Base-by-base conservation (phyloP, 2,113 vertebrate species). In the Platycercus adscitus region DNA sequence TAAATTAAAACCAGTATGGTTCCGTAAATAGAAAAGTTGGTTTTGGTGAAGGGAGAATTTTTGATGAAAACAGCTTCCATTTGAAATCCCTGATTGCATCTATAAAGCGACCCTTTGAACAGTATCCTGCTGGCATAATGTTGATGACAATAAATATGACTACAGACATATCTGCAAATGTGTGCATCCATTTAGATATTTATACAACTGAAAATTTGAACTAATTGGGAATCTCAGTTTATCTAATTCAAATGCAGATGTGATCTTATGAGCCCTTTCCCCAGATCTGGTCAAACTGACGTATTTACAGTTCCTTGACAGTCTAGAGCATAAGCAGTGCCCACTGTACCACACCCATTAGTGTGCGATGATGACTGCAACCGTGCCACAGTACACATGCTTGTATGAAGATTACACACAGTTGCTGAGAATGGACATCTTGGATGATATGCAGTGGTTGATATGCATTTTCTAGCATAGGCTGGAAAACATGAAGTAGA, bases 21-120 rank as follows among this genome's bases (percentile, higher is more conserved):
- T 94, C 88, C 86, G n/a, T 46, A 97, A 93, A 95, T 88, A 94
- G 86, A 92, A 73, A 75, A 78, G 76, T 94, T 83, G 72, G 69
- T 75, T 96, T 95, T 93, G 89, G 81, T 75, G 88, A 91, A 86
- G 80, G 80, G 53, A 86, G 76, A 83, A 86, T 73, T 86, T 97
- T 58, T 94, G 50, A 83, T 93, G 69, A 71, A 92, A 92, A 71
- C n/a, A 78, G 72, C 47, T 78, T 77, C 70, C 71, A 84, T 81
- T 88, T 92, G 64, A 93, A 94, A 81, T 84, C 52, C 14, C 47
- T 91, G 77, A 93, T 66, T 93, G 72, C 88, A 89, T 96, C 43
- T 93, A 44, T 86, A 92, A 93, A 89, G 47, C 35, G 71, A n/a
- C 10, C 26, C 73, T 91, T 94, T 94, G 92, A 95, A 86, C 37